phyloP scores from a whole-genome alignment of 2,888 invertebrate genomes.

The Cheilosia impressa region DNA sequence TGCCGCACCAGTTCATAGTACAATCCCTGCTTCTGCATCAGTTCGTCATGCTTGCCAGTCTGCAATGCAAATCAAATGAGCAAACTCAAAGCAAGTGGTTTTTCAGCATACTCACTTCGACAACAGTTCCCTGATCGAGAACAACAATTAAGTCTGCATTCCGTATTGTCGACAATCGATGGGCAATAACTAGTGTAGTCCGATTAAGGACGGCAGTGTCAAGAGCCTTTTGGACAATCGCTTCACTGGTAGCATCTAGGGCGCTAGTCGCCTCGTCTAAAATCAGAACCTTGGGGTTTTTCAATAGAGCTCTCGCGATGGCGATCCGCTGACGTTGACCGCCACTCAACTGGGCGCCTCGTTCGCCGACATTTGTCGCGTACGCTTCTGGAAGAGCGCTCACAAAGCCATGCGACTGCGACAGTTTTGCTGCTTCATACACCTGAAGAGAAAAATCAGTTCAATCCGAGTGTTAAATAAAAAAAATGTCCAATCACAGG shows the following conservation, averaged over 20 bases:
- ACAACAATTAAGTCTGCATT: constrained; percentile 97
- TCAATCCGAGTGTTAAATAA: background rate
- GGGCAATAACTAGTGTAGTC: constrained; percentile 97
- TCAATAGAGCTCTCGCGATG: constrained; percentile 96
- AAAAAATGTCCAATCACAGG: background rate
- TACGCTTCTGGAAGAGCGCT: constrained; percentile 92
- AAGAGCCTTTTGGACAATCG: constrained; percentile 94
- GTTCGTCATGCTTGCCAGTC: constrained; percentile 93
- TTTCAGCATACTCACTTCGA: constrained; percentile 87
- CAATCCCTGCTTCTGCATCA: constrained; percentile 90
- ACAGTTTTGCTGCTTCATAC: constrained; percentile 90
- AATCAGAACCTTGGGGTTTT: constrained; percentile 94
- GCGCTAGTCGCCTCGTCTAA: constrained; percentile 98
- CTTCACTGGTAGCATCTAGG: constrained; percentile 95
- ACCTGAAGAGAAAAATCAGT: constrained; percentile 61
- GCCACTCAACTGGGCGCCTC: constrained; percentile 95
- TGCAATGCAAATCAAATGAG: constrained; percentile 79
- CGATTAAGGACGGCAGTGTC: constrained; percentile 92
- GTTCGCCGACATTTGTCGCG: constrained; percentile 93
- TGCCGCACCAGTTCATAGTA: constrained; percentile 94
- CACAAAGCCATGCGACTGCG: constrained; percentile 97
- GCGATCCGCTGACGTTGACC: constrained; percentile 98
- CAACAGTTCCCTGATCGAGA: constrained; percentile 91
- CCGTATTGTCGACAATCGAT: constrained; percentile 94
- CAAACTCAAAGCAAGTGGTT: background rate